A percentile compares a stretch with the other conserved stretches of the same genome.
Conservation (phyloP, 2,113 vertebrate genomes). For the Rostratula benghalensis region DNA sequence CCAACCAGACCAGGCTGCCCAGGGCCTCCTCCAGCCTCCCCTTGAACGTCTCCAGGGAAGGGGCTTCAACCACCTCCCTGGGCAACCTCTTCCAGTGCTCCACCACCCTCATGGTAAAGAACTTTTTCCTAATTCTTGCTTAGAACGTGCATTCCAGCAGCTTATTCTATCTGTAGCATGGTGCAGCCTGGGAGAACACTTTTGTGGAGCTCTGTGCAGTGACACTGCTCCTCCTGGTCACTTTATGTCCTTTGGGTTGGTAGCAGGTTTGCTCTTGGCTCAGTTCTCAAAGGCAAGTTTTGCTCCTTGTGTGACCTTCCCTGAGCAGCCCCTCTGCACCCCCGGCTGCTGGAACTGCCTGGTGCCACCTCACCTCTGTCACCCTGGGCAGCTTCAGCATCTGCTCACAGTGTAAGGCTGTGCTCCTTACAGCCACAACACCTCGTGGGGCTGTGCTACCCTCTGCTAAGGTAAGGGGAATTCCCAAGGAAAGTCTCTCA, state of each 20-base stretch:
- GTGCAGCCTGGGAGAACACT: not conserved
- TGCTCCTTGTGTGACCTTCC: not conserved
- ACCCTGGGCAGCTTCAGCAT: not conserved
- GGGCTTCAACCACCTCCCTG: too few relatives aligned
- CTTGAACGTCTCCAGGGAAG: too few relatives aligned
- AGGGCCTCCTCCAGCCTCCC: too few relatives aligned
- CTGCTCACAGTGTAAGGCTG: fast-evolving
- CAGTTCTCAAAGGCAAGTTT: fast-evolving
- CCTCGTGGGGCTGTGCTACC: not conserved
- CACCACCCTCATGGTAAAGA: too few relatives aligned
- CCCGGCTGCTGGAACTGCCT: not conserved
- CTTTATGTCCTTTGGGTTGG: not conserved
- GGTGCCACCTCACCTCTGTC: not conserved
- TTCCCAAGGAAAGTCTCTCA: not conserved
- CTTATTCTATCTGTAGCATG: not conserved
- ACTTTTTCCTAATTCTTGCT: too few relatives aligned
- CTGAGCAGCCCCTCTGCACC: fast-evolving
- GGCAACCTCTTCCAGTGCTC: too few relatives aligned
- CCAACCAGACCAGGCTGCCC: too few relatives aligned
- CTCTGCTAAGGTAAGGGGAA: not conserved
- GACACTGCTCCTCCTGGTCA: not conserved
- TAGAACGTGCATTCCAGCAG: not conserved
- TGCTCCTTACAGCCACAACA: not conserved
- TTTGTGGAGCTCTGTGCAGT: not conserved
- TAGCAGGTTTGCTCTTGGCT: fast-evolving